These are phyloP conservation scores for Caenorhabditis japonica DNA, from an alignment of 2,888 invertebrate genomes.

Conservation along the genomic window DNA sequence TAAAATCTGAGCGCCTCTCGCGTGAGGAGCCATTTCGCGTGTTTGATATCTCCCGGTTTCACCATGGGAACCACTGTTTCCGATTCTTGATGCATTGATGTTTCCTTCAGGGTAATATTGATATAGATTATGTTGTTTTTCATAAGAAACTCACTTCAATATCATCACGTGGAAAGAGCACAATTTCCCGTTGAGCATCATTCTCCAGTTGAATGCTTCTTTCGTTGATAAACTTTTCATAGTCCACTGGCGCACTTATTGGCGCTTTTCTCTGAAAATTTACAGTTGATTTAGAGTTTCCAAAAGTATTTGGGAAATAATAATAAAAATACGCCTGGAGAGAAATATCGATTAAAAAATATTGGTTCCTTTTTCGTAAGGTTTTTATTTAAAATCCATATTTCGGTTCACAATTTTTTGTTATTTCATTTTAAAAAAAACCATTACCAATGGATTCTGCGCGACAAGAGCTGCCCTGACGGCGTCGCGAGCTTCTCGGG, in stretches of 20 bases:
- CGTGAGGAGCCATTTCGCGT: constrained; percentile 71
- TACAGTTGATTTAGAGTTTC: neutral
- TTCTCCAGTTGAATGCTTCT: constrained; percentile 72
- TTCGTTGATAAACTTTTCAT: constrained; percentile 74
- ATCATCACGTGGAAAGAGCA: constrained; percentile 76
- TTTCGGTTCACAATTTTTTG: too few relatives aligned
- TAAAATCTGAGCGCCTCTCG: constrained; percentile 68
- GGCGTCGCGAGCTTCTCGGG: constrained; percentile 74
- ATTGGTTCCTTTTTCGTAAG: too few relatives aligned
- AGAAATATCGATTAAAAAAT: too few relatives aligned
- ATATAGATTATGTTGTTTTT: neutral
- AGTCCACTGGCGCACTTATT: constrained; percentile 71
- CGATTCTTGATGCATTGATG: constrained; percentile 45
- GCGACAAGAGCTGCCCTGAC: constrained; percentile 69
- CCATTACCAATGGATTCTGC: constrained; percentile 67
- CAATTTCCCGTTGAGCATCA: constrained; percentile 73
- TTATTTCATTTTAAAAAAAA: neutral
- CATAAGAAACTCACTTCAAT: constrained; percentile 58
- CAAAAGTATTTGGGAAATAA: too few relatives aligned
- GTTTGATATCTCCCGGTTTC: constrained; percentile 56
- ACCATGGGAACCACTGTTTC: constrained; percentile 65
- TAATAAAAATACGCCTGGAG: too few relatives aligned
- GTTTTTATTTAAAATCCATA: too few relatives aligned
- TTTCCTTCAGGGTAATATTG: constrained; percentile 42
- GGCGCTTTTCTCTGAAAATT: constrained; percentile 70